phyloP scores from a whole-genome alignment of 1,140 invertebrate genomes.

The Eciton burchellii region DNA sequence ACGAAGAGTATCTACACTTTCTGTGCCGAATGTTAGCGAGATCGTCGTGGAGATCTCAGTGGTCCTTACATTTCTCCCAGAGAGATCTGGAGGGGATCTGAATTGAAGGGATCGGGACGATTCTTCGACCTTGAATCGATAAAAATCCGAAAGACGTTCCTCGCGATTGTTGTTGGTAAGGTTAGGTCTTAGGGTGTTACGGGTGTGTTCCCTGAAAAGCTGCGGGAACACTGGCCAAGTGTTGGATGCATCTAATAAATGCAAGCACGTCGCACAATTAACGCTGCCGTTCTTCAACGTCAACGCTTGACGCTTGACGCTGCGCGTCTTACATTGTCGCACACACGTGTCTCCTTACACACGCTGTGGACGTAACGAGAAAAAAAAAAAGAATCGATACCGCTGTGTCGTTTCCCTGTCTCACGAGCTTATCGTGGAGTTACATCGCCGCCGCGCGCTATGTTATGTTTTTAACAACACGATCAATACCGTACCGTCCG shows the following conservation, averaged over 20 bases:
- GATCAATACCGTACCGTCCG: conserved; percentile 45
- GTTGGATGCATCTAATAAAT: conserved; percentile 17
- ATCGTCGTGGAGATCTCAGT: no score
- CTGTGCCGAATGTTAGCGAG: no score
- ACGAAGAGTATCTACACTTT: no score
- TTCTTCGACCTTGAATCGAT: no score
- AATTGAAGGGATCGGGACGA: no score
- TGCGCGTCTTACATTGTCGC: conserved; percentile 28
- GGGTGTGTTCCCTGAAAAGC: background rate
- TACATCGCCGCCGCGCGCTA: conserved; percentile 44
- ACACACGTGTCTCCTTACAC: conserved; percentile 37
- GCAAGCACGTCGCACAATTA: conserved; percentile 16
- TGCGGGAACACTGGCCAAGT: conserved; percentile 8
- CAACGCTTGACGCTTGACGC: conserved; percentile 8
- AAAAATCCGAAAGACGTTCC: no score
- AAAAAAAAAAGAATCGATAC: conserved; percentile 50
- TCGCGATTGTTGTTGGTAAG: no score
- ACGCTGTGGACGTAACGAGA: conserved; percentile 36
- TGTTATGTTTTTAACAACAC: conserved; percentile 57
- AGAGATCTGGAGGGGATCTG: no score
- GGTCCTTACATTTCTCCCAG: no score
- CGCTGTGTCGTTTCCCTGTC: conserved; percentile 56
- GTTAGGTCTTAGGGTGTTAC: background rate
- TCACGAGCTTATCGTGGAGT: conserved; percentile 50
- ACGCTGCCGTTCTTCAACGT: conserved; percentile 21